Base-by-base conservation (phyloP, 2,888 invertebrate species). In the Blastobasis adustella region DNA sequence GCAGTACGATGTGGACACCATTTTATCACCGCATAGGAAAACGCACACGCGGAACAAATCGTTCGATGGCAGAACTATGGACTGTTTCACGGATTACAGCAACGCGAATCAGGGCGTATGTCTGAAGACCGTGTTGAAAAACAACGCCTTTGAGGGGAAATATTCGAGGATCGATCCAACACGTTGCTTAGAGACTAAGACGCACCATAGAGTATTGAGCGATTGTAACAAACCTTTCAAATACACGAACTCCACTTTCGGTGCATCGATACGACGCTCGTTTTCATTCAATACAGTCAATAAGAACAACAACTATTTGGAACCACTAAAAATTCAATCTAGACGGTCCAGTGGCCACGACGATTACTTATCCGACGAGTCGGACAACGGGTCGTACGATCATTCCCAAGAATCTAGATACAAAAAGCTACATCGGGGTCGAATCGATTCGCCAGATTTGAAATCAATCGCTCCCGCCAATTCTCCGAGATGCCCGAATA, bases 391-490 rank as follows among this genome's bases (percentile, higher is more conserved):
- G 1, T 81, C 76, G 42, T 81, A 75, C 38, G 78, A 81, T 37
- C 82, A 84, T 54, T 76, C 78, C 0, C 79, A 82, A 54, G 69
- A 91, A 90, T 54, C 69, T 8, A 70, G 82, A 45, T 92, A 92
- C 62, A 96, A 96, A 73, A 90, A 95, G 59, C 93, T 94, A n/a
- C 93, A 70, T 82, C 94, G 82, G 84, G 95, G 62, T 63, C 93
- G 76, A 90, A 91, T 93, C 42, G 92, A 92, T 58, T 82, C 85
- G 5, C 86, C 86, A 1, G 87, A 89, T 62, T 67, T 88, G 50
- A 90, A 89, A 58, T 73, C 84, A 6, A 70, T 82, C 4, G 88
- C 79, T 0, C 82, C 88, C 7, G 78, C 82, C 0, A 90, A 89
- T 58, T 84, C 86, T 7, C 81, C 89, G 0, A 79, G 89, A 62